A percentile compares a stretch with the other conserved stretches of the same genome.
Evolutionary conservation across 1,140 invertebrate species (phyloP).

Genomic region (Nephotettix cincticeps): DNA sequence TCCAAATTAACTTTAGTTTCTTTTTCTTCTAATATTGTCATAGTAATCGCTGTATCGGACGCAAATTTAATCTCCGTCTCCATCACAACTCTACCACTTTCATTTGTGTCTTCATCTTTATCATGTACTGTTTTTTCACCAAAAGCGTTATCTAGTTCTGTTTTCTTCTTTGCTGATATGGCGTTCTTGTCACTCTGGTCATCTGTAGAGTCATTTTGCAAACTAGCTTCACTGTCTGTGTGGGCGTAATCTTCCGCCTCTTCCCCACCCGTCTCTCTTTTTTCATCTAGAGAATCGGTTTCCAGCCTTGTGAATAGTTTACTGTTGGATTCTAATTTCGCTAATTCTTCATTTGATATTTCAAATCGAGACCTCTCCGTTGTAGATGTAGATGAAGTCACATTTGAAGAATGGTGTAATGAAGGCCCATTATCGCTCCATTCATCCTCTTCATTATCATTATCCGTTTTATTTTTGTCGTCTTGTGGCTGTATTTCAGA

Average conservation of each 20-base stretch:
- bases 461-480: conserved; percentile 14
- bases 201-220: conserved; percentile 22
- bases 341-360: not conserved
- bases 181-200: conserved; percentile 44
- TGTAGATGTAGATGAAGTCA: not conserved
- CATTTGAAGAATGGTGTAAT: not conserved
- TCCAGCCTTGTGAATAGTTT: not conserved
- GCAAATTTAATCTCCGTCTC: conserved; percentile 80
- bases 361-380: not conserved
- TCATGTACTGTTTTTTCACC: conserved; percentile 5
- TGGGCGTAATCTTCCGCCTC: conserved; percentile 14
- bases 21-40: conserved; percentile 74
- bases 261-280: not conserved
- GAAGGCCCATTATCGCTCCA: conserved; percentile 33
- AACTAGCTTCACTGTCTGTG: not conserved
- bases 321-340: not conserved
- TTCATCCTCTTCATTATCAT: conserved; percentile 29
- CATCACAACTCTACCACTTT: conserved; percentile 59
- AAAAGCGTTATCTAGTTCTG: conserved; percentile 20
- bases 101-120: not conserved
- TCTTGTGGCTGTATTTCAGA: conserved; percentile 40
- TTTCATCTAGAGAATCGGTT: not conserved
- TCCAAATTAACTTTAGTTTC: conserved; percentile 47
- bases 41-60: conserved; percentile 72
- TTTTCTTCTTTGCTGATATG: not conserved